Evolutionary conservation across 2,113 vertebrate genomes (phyloP).

Genomic region (Ivindomyrus marchei): DNA sequence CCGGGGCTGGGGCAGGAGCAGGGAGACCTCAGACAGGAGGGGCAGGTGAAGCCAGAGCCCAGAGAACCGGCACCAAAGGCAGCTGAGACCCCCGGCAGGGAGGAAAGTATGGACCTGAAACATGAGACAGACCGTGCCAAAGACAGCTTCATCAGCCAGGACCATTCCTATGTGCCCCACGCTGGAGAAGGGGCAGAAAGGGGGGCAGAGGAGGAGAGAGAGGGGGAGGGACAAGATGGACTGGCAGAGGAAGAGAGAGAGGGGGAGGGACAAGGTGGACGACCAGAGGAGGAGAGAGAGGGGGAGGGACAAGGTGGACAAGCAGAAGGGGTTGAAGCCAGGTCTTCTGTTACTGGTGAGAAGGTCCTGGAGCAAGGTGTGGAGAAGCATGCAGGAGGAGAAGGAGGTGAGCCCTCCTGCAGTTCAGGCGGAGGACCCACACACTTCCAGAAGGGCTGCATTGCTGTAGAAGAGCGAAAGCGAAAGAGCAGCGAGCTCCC

Average conservation of each 20-base stretch:
- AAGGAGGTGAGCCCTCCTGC: neutral
- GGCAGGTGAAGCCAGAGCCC: neutral
- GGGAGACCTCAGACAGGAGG: neutral
- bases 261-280: neutral
- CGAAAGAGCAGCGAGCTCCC: neutral
- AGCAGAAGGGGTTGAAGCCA: neutral
- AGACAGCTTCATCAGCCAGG: neutral
- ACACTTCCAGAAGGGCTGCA: neutral
- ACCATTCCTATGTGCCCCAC: conserved; percentile 7
- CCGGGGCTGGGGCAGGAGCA: neutral
- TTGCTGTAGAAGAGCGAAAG: neutral
- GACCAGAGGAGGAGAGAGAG: neutral
- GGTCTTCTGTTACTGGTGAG: neutral
- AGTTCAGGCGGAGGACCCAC: neutral
- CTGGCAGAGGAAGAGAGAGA: neutral
- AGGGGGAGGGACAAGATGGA: neutral
- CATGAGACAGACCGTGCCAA: neutral
- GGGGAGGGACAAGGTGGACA: neutral
- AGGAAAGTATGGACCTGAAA: neutral
- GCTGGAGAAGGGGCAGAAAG: conserved; percentile 6
- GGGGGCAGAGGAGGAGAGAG: neutral
- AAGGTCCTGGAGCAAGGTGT: neutral
- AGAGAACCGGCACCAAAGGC: neutral
- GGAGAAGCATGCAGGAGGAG: neutral
- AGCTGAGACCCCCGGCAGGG: conserved; percentile 12